A percentile compares a stretch with the other conserved stretches of the same genome.
These are phyloP conservation scores for Equus przewalskii DNA, from an alignment of 2,113 vertebrate species.

Conservation along the genomic window DNA sequence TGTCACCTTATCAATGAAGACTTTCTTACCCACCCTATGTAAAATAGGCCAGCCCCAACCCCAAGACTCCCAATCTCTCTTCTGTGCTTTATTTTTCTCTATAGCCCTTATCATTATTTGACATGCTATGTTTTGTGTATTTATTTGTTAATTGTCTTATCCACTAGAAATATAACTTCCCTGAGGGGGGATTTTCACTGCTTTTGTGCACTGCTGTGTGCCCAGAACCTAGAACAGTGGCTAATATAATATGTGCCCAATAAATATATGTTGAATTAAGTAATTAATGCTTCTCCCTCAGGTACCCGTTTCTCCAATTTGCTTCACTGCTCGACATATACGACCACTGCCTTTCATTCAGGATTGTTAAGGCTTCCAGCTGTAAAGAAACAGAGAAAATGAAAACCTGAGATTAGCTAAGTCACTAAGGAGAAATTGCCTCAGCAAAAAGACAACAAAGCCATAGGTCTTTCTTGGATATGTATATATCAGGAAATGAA, in stretches of 20 bases:
- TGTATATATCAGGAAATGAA: background rate
- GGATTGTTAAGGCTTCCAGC: background rate
- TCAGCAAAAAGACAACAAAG: background rate
- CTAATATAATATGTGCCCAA: background rate
- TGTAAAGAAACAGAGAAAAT: background rate
- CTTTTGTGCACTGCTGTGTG: background rate
- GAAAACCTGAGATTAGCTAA: background rate
- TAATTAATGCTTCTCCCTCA: background rate
- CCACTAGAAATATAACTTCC: background rate
- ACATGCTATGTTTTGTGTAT: background rate
- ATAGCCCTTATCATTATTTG: background rate
- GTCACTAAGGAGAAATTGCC: background rate
- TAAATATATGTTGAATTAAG: background rate
- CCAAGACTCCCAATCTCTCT: background rate
- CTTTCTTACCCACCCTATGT: background rate
- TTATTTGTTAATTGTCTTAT: background rate
- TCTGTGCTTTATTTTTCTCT: background rate
- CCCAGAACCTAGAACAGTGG: background rate
- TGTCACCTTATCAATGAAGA: background rate
- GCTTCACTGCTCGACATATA: background rate
- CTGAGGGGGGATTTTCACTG: background rate
- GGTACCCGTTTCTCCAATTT: background rate
- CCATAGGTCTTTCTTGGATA: background rate
- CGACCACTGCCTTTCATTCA: background rate
- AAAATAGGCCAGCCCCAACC: background rate